These are phyloP conservation scores for Proteles cristata DNA, from an alignment of 2,113 vertebrate genomes.

Conservation along the genomic window DNA sequence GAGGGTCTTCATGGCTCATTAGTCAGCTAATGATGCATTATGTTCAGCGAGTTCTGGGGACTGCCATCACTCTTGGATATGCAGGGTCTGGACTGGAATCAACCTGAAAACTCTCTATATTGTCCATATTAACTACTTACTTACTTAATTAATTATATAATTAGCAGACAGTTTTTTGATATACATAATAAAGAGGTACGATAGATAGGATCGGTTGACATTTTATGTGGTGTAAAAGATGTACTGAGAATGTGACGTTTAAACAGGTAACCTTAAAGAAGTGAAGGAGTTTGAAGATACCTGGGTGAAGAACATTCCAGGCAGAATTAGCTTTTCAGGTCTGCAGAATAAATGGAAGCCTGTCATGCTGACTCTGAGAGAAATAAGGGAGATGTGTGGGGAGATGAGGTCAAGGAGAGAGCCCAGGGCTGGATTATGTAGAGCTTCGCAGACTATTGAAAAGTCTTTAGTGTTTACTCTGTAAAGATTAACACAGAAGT, in stretches of 20 bases:
- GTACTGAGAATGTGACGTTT: neutral
- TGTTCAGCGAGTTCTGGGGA: neutral
- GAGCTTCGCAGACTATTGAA: conserved; percentile 22
- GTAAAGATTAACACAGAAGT: conserved; percentile 80
- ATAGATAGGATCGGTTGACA: neutral
- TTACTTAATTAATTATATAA: neutral
- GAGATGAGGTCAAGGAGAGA: neutral
- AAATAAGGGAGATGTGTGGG: neutral
- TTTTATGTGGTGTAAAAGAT: neutral
- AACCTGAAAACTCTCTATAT: neutral
- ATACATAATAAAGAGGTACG: neutral
- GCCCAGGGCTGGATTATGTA: neutral
- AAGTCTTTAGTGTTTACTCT: conserved; percentile 49
- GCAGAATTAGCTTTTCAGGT: conserved; percentile 25
- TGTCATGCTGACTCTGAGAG: neutral
- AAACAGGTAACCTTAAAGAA: neutral
- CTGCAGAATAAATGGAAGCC: neutral
- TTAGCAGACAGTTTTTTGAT: neutral
- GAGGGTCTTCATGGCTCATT: neutral
- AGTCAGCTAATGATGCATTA: neutral
- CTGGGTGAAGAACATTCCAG: neutral
- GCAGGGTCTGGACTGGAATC: neutral
- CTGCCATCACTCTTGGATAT: neutral
- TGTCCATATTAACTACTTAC: neutral
- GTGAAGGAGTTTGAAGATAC: neutral